A percentile compares a stretch with the other conserved stretches of the same genome.
Conservation (phyloP, 2,113 vertebrate genomes). For the Chinchilla lanigera region DNA sequence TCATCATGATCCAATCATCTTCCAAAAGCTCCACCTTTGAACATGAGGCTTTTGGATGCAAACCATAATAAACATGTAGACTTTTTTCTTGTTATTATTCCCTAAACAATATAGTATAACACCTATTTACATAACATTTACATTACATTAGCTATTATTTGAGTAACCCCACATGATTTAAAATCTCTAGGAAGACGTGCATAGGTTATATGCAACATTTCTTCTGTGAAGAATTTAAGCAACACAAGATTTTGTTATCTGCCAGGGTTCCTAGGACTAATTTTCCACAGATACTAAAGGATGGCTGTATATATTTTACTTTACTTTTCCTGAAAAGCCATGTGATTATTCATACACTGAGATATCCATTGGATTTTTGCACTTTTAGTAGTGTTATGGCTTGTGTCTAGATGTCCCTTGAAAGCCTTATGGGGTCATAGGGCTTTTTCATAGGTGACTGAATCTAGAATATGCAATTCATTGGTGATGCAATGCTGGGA, state of each 20-base stretch:
- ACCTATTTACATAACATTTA: no score
- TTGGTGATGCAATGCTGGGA: background rate
- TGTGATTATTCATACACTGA: background rate
- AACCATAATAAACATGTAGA: background rate
- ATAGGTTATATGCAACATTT: background rate
- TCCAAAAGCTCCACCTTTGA: background rate
- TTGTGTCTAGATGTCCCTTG: background rate
- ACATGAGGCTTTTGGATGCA: background rate
- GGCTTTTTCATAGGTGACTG: background rate
- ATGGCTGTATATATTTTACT: background rate
- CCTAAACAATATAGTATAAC: background rate
- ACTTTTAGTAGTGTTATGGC: background rate
- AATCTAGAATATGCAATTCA: background rate
- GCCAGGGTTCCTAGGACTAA: background rate
- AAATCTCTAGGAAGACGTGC: background rate
- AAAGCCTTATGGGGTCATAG: background rate
- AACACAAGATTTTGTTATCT: background rate
- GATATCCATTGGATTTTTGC: background rate
- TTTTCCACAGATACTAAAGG: background rate
- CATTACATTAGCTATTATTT: background rate
- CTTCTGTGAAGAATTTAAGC: background rate
- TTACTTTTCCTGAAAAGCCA: background rate
- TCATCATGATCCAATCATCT: background rate
- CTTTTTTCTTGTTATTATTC: background rate
- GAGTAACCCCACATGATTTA: background rate